phyloP scores from a whole-genome alignment of 2,113 vertebrate species.

The Centropristis striata region DNA sequence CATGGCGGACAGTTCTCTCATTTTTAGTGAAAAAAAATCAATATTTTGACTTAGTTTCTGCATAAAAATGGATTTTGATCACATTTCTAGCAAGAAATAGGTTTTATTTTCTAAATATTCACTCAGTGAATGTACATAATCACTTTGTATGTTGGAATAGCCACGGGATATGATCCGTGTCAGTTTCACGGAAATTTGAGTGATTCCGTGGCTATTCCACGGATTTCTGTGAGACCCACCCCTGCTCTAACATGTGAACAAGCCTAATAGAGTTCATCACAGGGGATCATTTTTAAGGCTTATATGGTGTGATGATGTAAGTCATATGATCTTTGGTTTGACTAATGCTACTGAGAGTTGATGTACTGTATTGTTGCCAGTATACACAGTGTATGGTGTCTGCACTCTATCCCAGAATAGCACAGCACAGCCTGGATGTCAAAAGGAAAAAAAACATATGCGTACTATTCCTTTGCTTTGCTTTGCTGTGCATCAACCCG shows the following conservation, averaged over 20 bases:
- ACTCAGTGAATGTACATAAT: no score
- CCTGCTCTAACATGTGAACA: conserved; percentile 2
- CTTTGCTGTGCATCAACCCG: neutral
- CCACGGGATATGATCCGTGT: no score
- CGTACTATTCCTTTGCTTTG: conserved; percentile 8
- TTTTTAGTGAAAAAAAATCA: no score
- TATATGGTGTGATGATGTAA: neutral
- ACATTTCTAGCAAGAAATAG: no score
- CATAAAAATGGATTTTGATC: no score
- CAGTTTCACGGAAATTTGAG: no score
- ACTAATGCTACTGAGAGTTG: neutral
- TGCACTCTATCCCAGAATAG: conserved; percentile 21
- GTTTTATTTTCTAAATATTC: no score
- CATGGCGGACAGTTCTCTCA: no score
- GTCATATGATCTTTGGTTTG: neutral
- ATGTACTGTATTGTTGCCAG: neutral
- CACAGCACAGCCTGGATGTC: conserved; percentile 6
- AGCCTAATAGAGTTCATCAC: neutral
- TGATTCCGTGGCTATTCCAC: no score
- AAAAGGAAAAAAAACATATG: neutral
- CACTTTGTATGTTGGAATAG: no score
- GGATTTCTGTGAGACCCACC: no score
- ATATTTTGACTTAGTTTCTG: no score
- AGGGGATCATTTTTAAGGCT: neutral
- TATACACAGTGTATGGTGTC: neutral